A percentile compares a stretch with the other conserved stretches of the same genome.
phyloP scores from a whole-genome alignment of 2,113 vertebrate species.

The Neodontobutis hainanensis region DNA sequence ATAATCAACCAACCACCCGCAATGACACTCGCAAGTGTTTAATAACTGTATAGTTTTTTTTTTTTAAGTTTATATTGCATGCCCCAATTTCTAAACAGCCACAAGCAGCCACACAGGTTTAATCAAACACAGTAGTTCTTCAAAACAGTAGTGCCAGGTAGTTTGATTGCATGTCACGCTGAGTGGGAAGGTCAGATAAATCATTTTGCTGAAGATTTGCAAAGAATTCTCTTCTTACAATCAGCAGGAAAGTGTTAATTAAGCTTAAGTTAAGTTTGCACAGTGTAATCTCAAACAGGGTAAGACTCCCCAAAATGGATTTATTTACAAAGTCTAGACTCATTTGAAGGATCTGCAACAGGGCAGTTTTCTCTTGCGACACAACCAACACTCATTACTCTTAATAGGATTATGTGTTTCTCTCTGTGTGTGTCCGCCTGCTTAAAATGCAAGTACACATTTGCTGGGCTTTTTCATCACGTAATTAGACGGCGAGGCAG shows the following conservation, averaged over 20 bases:
- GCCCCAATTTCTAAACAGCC: neutral
- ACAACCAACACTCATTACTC: constrained; percentile 55
- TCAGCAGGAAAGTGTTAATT: constrained; percentile 1
- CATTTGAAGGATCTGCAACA: constrained; percentile 44
- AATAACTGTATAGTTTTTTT: neutral
- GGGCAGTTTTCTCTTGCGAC: constrained; percentile 38
- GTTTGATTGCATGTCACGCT: neutral
- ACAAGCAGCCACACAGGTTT: neutral
- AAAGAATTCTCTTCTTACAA: neutral
- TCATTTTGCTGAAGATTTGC: constrained; percentile 16
- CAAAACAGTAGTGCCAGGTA: neutral
- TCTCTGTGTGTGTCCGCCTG: constrained; percentile 17
- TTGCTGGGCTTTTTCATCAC: constrained; percentile 23
- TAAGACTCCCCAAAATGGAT: constrained; percentile 13
- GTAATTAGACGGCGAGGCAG: constrained; percentile 20
- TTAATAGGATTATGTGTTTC: constrained; percentile 64
- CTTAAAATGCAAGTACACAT: constrained; percentile 19
- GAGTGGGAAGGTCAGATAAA: constrained; percentile 8
- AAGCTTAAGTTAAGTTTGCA: constrained; percentile 25
- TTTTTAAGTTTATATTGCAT: neutral
- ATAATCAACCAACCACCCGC: no score
- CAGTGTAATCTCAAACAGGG: constrained; percentile 16
- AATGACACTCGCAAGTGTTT: no score
- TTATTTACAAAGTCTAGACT: constrained; percentile 66
- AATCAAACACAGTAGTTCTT: neutral